These are phyloP conservation scores for Boleophthalmus pectinirostris DNA, from an alignment of 2,113 vertebrate species.

Conservation along the genomic window DNA sequence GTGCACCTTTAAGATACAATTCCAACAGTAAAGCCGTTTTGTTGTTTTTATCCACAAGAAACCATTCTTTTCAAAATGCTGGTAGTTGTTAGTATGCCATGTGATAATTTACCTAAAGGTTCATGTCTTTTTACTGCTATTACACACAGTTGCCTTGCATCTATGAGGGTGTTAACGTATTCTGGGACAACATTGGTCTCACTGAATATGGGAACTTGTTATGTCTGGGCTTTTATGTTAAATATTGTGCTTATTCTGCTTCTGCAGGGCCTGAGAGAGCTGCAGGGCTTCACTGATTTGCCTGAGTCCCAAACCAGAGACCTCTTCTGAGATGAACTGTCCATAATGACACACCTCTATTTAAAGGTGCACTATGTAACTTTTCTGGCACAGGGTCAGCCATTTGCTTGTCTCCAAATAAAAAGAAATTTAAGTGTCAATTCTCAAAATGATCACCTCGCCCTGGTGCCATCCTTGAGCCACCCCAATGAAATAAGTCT, in stretches of 20 bases:
- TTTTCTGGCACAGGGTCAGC: neutral
- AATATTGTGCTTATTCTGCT: neutral
- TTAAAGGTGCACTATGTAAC: neutral
- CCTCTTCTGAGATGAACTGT: conserved; percentile 28
- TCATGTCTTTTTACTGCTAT: neutral
- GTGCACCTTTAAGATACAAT: too few species aligned
- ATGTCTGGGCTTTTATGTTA: neutral
- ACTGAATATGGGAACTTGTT: neutral
- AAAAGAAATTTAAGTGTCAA: too few species aligned
- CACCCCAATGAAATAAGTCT: too few species aligned
- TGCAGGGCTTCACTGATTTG: conserved; percentile 80
- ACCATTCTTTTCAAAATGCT: too few species aligned
- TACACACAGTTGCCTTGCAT: neutral
- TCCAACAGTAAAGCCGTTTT: too few species aligned
- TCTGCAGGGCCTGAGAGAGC: conserved; percentile 66
- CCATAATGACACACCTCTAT: neutral
- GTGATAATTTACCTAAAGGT: neutral
- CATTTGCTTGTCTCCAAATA: neutral
- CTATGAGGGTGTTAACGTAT: neutral
- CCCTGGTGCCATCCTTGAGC: too few species aligned
- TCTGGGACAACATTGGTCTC: too few species aligned
- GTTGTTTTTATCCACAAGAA: too few species aligned
- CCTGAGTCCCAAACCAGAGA: conserved; percentile 63
- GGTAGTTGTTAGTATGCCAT: too few species aligned
- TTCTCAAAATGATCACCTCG: too few species aligned